Percentiles rank a stretch among this genome's conserved stretches.
Evolutionary conservation across 2,113 vertebrate genomes (phyloP).

Genomic region (Chaetodon trifascialis): DNA sequence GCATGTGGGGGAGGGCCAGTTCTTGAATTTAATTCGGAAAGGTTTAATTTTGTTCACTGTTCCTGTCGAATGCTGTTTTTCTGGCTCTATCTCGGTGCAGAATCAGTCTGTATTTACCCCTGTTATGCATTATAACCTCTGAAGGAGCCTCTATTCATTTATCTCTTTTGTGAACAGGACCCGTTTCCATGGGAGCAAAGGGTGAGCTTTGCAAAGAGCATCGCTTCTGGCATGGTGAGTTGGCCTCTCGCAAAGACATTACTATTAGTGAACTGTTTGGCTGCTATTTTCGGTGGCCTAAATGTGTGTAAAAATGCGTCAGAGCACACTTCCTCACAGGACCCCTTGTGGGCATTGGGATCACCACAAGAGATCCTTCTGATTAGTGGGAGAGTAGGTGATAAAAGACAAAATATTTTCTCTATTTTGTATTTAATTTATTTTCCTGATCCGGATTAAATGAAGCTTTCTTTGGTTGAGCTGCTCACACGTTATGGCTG

Average conservation of each 20-base stretch:
- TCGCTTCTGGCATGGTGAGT: constrained; percentile 96
- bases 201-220: constrained; percentile 95
- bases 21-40: background rate
- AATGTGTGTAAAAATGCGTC: background rate
- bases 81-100: background rate
- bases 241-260: constrained; percentile 19
- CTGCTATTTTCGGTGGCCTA: constrained; percentile 17
- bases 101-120: background rate
- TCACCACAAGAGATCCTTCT: background rate
- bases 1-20: background rate
- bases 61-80: background rate
- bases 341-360: background rate
- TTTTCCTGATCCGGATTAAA: background rate
- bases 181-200: constrained; percentile 94
- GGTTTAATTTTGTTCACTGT: background rate
- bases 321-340: background rate
- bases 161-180: constrained; percentile 83
- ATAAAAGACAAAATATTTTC: background rate
- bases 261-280: constrained; percentile 2
- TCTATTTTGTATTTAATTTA: background rate
- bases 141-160: constrained; percentile 21
- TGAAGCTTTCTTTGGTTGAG: too few relatives aligned
- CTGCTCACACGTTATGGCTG: too few relatives aligned
- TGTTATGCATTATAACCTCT: constrained; percentile 2
- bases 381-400: background rate